These are phyloP conservation scores for Baccha elongata DNA, from an alignment of 2,888 invertebrate species.

Conservation along the genomic window DNA sequence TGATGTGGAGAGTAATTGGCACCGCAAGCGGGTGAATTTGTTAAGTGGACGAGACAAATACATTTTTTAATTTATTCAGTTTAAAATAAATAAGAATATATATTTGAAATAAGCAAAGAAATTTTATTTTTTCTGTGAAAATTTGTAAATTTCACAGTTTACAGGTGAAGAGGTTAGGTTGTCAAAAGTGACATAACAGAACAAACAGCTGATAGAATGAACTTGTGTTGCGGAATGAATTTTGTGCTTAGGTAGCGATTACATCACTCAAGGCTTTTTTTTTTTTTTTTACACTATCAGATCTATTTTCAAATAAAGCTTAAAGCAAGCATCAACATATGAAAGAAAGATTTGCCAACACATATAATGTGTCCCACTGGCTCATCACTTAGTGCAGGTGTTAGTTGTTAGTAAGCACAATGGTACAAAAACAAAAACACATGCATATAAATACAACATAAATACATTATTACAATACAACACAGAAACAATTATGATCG, in stretches of 20 bases:
- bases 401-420: too few species aligned
- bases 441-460: too few species aligned
- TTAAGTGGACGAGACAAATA: constrained; percentile 42
- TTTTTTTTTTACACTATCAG: too few species aligned
- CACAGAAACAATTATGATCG: too few species aligned
- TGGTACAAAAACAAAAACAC: too few species aligned
- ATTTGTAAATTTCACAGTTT: constrained; percentile 4
- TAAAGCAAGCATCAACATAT: too few species aligned
- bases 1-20: constrained; percentile 43
- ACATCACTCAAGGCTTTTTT: background rate
- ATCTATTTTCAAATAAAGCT: too few species aligned
- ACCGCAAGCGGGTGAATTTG: constrained; percentile 31
- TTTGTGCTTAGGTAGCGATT: background rate
- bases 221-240: background rate
- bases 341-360: too few species aligned
- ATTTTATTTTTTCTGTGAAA: constrained; percentile 3
- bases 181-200: constrained; percentile 23
- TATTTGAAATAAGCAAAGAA: background rate
- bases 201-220: constrained; percentile 22
- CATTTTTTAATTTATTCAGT: constrained; percentile 51
- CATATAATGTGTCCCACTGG: too few species aligned
- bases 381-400: too few species aligned
- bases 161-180: constrained; percentile 20
- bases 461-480: too few species aligned
- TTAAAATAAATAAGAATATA: background rate